These are phyloP conservation scores for Sericinus montela DNA, from an alignment of 2,888 invertebrate species.

Conservation along the genomic window DNA sequence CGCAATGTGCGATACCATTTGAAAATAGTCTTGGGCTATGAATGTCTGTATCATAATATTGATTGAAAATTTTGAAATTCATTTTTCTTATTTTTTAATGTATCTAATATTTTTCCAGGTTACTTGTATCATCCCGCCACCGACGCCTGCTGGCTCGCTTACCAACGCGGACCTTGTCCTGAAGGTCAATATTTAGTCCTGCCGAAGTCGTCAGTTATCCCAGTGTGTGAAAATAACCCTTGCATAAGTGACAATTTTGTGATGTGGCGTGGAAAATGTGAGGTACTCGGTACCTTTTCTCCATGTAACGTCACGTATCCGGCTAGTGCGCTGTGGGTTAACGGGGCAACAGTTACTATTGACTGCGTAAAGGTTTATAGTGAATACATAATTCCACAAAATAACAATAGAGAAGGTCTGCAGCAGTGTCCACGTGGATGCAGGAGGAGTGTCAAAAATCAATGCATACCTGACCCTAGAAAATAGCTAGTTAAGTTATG, in stretches of 20 bases:
- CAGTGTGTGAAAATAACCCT: slow-evolving; percentile 81
- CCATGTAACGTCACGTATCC: slow-evolving; percentile 59
- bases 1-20: too few relatives aligned
- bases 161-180: slow-evolving; percentile 82
- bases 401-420: slow-evolving; percentile 18
- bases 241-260: slow-evolving; percentile 77
- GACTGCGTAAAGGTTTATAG: slow-evolving; percentile 70
- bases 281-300: slow-evolving; percentile 43
- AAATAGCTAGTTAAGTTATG: not conserved
- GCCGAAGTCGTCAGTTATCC: slow-evolving; percentile 65
- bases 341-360: slow-evolving; percentile 78
- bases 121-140: slow-evolving; percentile 80
- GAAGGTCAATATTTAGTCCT: slow-evolving; percentile 77
- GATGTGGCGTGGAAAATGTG: slow-evolving; percentile 67
- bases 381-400: slow-evolving; percentile 44
- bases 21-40: too few relatives aligned
- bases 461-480: slow-evolving; percentile 36
- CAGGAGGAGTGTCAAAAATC: slow-evolving; percentile 45
- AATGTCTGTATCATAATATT: too few relatives aligned
- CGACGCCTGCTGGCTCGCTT: slow-evolving; percentile 82
- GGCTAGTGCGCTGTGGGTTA: slow-evolving; percentile 75
- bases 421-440: slow-evolving; percentile 47
- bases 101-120: slow-evolving; percentile 59
- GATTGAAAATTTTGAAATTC: too few relatives aligned
- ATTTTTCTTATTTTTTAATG: too few relatives aligned